Evolutionary conservation across 1,140 invertebrate species (phyloP).

Genomic region (Drosophila lacertosa): DNA sequence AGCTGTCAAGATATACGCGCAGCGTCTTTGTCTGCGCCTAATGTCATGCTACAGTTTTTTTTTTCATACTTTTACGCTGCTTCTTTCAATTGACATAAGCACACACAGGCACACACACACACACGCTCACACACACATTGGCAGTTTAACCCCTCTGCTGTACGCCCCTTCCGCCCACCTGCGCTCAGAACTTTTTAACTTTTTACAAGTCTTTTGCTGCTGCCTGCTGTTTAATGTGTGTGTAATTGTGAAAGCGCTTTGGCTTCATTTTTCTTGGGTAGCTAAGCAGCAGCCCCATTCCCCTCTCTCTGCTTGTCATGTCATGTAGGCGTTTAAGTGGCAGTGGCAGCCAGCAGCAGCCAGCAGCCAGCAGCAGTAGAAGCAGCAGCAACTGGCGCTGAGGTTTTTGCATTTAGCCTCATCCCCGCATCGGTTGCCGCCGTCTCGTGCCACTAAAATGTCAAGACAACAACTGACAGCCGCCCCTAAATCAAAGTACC

Average conservation of each 20-base stretch:
- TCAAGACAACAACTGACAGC: conserved; percentile 34
- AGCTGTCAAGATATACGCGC: conserved; percentile 38
- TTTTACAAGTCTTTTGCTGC: conserved; percentile 36
- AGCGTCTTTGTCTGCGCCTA: conserved; percentile 47
- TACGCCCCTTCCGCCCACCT: conserved; percentile 4
- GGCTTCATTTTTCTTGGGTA: conserved; percentile 13
- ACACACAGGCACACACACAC: conserved; percentile 27
- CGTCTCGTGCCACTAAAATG: conserved; percentile 8
- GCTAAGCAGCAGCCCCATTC: background rate
- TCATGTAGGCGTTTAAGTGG: conserved; percentile 64
- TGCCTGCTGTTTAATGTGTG: conserved; percentile 67
- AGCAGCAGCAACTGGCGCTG: conserved; percentile 4
- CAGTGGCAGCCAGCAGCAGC: conserved; percentile 25
- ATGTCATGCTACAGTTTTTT: conserved; percentile 48
- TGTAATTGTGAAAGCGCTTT: conserved; percentile 73
- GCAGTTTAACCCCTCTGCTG: conserved; percentile 29
- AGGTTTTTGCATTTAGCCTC: conserved; percentile 13
- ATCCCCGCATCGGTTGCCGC: background rate
- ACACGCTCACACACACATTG: conserved; percentile 12
- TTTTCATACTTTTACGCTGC: conserved; percentile 7
- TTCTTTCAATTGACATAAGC: conserved; percentile 27
- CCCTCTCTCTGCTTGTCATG: conserved; percentile 40
- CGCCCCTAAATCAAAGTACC: conserved; percentile 55
- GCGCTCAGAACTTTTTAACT: conserved; percentile 36
- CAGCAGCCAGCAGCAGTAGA: conserved; percentile 3